These are phyloP conservation scores for Danio aesculapii DNA, from an alignment of 2,797 vertebrate species.

Conservation along the genomic window DNA sequence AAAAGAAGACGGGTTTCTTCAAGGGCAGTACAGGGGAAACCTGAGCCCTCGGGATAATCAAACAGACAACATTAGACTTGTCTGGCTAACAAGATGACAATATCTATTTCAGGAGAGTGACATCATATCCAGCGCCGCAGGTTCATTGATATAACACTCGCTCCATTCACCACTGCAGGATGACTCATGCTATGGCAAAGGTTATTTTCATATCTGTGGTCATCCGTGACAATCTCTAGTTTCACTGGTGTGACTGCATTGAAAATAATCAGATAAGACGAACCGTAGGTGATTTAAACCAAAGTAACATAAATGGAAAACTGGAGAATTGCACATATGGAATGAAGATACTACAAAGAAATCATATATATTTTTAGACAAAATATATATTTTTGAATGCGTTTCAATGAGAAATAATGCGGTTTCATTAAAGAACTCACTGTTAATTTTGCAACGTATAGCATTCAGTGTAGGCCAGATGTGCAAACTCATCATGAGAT, in stretches of 20 bases:
- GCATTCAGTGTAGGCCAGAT: too few species aligned
- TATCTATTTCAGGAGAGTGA: constrained; percentile 60
- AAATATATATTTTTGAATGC: too few species aligned
- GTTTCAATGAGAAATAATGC: too few species aligned
- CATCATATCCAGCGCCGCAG: constrained; percentile 47
- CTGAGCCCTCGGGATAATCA: constrained; percentile 47
- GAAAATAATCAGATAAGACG: not conserved
- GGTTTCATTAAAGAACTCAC: too few species aligned
- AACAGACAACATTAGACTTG: constrained; percentile 52
- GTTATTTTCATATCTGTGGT: constrained; percentile 44
- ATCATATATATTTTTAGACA: too few species aligned
- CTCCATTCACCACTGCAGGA: constrained; percentile 50
- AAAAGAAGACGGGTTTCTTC: constrained; percentile 49
- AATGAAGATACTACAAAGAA: too few species aligned
- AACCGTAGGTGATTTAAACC: not conserved
- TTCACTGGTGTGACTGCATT: not conserved
- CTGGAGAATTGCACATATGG: too few species aligned
- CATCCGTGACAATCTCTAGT: not conserved
- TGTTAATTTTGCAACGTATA: too few species aligned
- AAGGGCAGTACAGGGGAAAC: constrained; percentile 50
- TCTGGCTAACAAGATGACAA: constrained; percentile 49
- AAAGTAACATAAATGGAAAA: not conserved
- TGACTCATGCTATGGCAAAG: constrained; percentile 58
- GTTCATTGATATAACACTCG: constrained; percentile 55
- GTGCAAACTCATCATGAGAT: too few species aligned